Conservation (phyloP, 1,140 invertebrate species). For the Drosophila nasuta region DNA sequence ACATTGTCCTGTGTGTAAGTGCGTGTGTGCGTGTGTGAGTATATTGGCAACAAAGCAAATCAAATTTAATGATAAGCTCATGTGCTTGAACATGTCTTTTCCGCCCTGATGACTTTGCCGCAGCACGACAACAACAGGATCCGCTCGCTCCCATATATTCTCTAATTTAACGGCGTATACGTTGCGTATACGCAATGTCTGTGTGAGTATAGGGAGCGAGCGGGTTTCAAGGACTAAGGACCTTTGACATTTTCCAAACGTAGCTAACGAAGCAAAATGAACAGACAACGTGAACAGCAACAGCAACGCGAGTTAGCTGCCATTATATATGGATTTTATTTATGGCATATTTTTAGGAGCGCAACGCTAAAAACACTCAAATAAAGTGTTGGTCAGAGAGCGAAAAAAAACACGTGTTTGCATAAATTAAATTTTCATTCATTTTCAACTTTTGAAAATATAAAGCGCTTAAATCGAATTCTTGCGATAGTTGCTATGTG, state of each 20-base stretch:
- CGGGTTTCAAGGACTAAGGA: constrained; percentile 39
- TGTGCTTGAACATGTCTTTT: constrained; percentile 73
- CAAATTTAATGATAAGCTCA: constrained; percentile 81
- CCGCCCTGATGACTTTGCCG: constrained; percentile 56
- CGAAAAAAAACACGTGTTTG: constrained; percentile 28
- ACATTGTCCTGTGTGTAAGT: constrained; percentile 23
- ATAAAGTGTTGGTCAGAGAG: constrained; percentile 55
- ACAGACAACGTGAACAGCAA: constrained; percentile 41
- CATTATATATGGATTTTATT: constrained; percentile 72
- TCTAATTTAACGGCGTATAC: constrained; percentile 65
- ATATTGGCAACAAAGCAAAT: constrained; percentile 71
- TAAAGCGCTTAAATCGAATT: constrained; percentile 23
- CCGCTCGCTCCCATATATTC: constrained; percentile 51
- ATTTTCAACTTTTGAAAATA: neutral
- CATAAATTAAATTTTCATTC: constrained; percentile 27
- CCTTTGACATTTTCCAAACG: constrained; percentile 59
- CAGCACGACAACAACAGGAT: constrained; percentile 31
- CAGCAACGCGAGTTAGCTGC: constrained; percentile 7
- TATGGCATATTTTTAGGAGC: constrained; percentile 77
- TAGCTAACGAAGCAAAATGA: constrained; percentile 67
- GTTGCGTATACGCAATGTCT: constrained; percentile 57
- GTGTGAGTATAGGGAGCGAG: constrained; percentile 12
- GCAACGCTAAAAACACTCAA: constrained; percentile 44
- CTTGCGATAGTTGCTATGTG: constrained; percentile 42
- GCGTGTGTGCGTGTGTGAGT: neutral